A percentile compares a stretch with the other conserved stretches of the same genome.
These are phyloP conservation scores for Stenolophus ochropezus DNA, from an alignment of 2,888 invertebrate species.

Conservation along the genomic window DNA sequence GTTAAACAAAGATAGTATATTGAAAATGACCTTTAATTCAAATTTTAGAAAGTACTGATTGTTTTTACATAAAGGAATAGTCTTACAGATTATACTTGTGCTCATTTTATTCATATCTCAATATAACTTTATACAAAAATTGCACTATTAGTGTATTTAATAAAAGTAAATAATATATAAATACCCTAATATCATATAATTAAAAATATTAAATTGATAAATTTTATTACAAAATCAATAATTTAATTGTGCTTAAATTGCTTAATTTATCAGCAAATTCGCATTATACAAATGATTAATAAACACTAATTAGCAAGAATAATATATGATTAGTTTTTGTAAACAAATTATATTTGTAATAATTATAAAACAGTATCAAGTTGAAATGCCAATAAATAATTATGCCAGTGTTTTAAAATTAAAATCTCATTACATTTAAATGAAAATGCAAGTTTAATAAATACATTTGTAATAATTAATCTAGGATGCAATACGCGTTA, in stretches of 20 bases:
- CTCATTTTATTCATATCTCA: background rate
- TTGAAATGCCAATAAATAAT: constrained; percentile 1
- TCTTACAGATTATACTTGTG: background rate
- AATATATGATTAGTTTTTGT: background rate
- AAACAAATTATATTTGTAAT: constrained; percentile 13
- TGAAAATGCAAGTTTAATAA: background rate
- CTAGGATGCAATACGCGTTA: too few species aligned
- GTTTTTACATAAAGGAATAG: background rate
- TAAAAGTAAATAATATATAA: too few species aligned
- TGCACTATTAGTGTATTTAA: background rate
- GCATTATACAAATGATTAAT: background rate
- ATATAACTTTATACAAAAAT: background rate
- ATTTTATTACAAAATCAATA: background rate
- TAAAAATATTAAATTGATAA: too few species aligned
- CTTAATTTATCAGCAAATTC: background rate
- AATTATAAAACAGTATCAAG: background rate
- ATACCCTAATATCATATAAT: too few species aligned
- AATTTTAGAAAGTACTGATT: background rate
- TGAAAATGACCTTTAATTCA: background rate
- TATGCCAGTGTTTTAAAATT: background rate
- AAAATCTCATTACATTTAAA: background rate
- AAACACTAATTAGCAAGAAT: constrained; percentile 14
- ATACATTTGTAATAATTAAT: background rate
- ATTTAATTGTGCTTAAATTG: background rate
- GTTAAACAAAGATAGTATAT: background rate